Evolutionary conservation across 2,888 invertebrate species (phyloP), one percentile per base, ranked within the genome.

Genomic region (Agonopterix arenella): DNA sequence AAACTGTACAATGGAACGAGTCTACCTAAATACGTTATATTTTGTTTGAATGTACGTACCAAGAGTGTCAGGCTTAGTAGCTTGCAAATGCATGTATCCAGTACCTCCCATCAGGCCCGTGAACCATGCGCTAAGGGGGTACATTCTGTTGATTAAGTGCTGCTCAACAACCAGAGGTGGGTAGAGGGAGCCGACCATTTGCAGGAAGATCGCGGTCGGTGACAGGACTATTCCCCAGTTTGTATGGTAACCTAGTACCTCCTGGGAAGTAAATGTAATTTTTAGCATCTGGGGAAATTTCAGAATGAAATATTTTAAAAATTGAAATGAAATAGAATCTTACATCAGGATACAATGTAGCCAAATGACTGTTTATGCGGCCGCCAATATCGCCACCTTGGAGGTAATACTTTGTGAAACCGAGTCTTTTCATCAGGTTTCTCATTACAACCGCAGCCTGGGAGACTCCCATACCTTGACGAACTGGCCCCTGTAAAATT

Each of bases 1-100:
- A 18, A 18, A 18, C 18, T 18, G 18, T 18, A 18, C 18, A 18
- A 18, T 18, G 18, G 18, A 18, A 18, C 18, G 18, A 3, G 18
- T 4, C 4, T 18, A 2, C 18, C 18, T 4, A 2, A 18, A 5
- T 28, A 28, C 4, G 7, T 28, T 28, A 1, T 28, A 28, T 28
- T 28, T 5, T 28, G 7, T 28, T n/a, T 28, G 28, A 40, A 9
- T 4, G n/a, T 40, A 40, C 40, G 4, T 58, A 78, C 78, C 78
- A 11, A 78, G 46, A 0, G 97, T 97, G 66, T 97, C 97, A 9
- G 97, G 97, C 70, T 96, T 97, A 0, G 96, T 95, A 0, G 95
- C 91, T 72, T 97, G 97, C 7, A 97, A 62, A 70, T 96, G 96
- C 60, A 94, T 60, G 54, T 71, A 91, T 0, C 80, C 81, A 0